Evolutionary conservation across 2,797 vertebrate species (phyloP).

Genomic region (Uromys caudimaculatus): DNA sequence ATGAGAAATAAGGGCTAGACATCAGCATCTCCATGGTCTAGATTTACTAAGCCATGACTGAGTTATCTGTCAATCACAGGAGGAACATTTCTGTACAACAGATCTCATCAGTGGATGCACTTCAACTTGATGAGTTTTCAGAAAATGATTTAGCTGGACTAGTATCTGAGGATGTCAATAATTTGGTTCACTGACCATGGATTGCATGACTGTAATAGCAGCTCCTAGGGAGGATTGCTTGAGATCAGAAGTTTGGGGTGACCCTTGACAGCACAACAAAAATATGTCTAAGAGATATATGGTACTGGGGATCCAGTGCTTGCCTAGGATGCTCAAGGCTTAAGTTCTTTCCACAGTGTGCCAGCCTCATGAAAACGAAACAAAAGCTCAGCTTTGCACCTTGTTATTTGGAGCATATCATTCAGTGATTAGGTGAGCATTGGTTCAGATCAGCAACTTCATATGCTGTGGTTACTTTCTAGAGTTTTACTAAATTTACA

Average conservation of each 20-base stretch:
- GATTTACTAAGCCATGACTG: neutral
- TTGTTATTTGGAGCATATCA: neutral
- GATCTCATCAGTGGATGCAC: neutral
- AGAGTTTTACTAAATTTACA: neutral
- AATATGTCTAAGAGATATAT: neutral
- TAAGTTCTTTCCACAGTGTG: neutral
- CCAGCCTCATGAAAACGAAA: neutral
- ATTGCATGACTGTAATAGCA: neutral
- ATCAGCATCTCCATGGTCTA: neutral
- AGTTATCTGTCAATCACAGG: neutral
- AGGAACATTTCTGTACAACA: neutral
- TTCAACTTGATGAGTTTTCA: neutral
- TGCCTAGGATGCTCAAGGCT: neutral
- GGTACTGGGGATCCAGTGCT: neutral
- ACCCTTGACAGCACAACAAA: neutral
- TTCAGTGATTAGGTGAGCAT: neutral
- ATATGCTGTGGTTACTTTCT: neutral
- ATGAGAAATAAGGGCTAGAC: neutral
- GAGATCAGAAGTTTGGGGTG: neutral
- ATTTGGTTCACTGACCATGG: neutral
- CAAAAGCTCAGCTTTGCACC: neutral
- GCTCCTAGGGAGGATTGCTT: neutral
- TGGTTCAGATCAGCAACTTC: neutral
- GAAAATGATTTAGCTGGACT: neutral
- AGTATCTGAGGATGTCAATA: neutral